Conservation (phyloP, 64 coral and sea anemone genomes). For the Actinia equina region DNA sequence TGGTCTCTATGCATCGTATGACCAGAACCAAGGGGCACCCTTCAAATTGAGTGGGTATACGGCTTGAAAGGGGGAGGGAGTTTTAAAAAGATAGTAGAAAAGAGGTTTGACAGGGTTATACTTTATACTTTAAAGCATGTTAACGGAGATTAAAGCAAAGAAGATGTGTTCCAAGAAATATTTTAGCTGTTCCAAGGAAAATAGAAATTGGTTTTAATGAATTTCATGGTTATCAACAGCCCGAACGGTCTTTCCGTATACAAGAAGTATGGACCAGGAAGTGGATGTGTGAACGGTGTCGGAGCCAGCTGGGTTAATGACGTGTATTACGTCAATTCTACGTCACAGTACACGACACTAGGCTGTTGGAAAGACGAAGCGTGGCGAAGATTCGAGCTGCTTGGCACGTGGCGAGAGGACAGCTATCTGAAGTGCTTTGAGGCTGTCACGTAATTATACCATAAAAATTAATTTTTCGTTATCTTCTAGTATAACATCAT, state of each 20-base stretch:
- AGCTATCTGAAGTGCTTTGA: conserved; percentile 23
- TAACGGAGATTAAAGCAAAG: too few species aligned
- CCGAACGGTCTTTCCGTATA: not conserved
- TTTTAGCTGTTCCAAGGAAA: not conserved
- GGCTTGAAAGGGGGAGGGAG: too few species aligned
- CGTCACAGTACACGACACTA: not conserved
- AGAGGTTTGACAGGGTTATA: too few species aligned
- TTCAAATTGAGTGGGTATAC: too few species aligned
- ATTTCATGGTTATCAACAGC: not conserved
- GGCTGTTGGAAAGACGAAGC: conserved; percentile 21
- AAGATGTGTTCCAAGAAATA: too few species aligned
- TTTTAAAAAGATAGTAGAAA: too few species aligned
- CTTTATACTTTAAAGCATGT: too few species aligned
- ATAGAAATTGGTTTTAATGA: not conserved
- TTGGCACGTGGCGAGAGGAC: conserved; percentile 21
- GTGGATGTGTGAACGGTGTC: not conserved
- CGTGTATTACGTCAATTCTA: conserved; percentile 23
- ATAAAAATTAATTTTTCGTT: too few species aligned
- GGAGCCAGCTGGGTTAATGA: conserved; percentile 24
- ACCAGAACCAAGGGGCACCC: too few species aligned
- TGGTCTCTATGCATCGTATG: too few species aligned
- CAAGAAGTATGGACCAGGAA: conserved; percentile 16
- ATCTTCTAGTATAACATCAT: too few species aligned
- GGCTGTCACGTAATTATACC: not conserved
- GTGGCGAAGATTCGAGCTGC: conserved; percentile 16